These are phyloP conservation scores for Polydrusus cervinus DNA, from an alignment of 2,888 invertebrate genomes.

Conservation along the genomic window DNA sequence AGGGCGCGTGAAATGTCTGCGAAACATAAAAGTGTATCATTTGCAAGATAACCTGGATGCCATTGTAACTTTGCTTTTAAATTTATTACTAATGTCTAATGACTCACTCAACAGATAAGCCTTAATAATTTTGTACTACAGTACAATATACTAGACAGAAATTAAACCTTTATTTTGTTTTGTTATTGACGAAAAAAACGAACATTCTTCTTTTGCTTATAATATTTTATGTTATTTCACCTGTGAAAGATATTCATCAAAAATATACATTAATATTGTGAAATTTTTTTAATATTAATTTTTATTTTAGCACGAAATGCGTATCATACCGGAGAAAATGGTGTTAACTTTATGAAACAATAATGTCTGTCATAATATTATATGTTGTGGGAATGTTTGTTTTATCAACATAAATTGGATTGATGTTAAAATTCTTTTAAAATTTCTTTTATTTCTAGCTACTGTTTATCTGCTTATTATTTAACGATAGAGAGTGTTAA, in stretches of 20 bases:
- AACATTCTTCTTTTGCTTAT: too few species aligned
- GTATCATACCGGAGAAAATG: not conserved
- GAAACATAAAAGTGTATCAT: conserved; percentile 12
- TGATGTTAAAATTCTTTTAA: too few species aligned
- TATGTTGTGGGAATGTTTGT: not conserved
- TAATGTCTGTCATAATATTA: conserved; percentile 1
- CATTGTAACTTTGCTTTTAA: conserved; percentile 2
- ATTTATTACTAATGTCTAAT: conserved; percentile 1
- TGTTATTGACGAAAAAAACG: too few species aligned
- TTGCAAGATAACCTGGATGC: conserved; percentile 8
- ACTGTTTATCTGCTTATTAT: too few species aligned
- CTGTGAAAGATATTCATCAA: too few species aligned
- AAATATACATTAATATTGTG: too few species aligned
- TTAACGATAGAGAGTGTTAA: too few species aligned
- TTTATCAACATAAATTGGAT: too few species aligned
- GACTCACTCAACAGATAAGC: not conserved
- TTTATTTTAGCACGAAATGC: not conserved
- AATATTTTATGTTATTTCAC: too few species aligned
- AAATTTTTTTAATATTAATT: not conserved
- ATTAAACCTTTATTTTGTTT: too few species aligned
- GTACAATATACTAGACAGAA: too few species aligned
- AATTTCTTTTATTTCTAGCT: too few species aligned
- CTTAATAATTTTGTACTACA: not conserved
- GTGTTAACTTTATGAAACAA: not conserved
- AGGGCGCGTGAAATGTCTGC: conserved; percentile 3